A percentile compares a stretch with the other conserved stretches of the same genome.
phyloP scores from a whole-genome alignment of 2,888 invertebrate species.

The Pristionchus maxplancki region DNA sequence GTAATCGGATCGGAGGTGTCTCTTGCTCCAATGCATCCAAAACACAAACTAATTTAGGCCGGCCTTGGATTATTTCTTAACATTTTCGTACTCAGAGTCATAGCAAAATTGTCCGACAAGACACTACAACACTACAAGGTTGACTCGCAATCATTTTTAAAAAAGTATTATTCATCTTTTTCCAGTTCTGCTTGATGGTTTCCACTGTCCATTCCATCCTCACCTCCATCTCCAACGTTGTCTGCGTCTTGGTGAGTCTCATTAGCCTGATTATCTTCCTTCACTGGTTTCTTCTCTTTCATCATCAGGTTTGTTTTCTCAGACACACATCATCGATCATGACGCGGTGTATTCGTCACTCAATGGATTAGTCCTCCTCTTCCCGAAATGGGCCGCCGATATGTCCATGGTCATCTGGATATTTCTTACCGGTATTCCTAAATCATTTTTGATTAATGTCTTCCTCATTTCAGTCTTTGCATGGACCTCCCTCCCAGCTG shows the following conservation, averaged over 20 bases:
- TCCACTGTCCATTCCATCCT: background rate
- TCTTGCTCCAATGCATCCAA: too few relatives aligned
- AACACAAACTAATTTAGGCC: background rate
- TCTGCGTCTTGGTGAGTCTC: background rate
- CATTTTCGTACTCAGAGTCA: background rate
- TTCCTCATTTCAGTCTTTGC: background rate
- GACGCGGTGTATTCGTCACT: background rate
- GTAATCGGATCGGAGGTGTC: background rate
- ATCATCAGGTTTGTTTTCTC: background rate
- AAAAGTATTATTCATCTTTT: too few relatives aligned
- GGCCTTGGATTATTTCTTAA: background rate
- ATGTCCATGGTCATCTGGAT: background rate
- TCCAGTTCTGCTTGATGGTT: background rate
- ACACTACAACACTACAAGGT: background rate
- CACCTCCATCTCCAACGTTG: background rate
- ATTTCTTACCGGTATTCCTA: background rate
- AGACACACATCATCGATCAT: slow-evolving; percentile 12
- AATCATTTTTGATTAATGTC: too few relatives aligned
- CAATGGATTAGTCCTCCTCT: background rate
- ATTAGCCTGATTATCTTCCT: background rate
- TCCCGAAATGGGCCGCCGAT: background rate
- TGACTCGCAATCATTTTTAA: background rate
- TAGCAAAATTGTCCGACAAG: background rate
- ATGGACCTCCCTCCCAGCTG: background rate
- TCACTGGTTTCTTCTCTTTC: background rate